Base-by-base conservation (phyloP, 2,888 invertebrate genomes). In the Epicampocera succincta region DNA sequence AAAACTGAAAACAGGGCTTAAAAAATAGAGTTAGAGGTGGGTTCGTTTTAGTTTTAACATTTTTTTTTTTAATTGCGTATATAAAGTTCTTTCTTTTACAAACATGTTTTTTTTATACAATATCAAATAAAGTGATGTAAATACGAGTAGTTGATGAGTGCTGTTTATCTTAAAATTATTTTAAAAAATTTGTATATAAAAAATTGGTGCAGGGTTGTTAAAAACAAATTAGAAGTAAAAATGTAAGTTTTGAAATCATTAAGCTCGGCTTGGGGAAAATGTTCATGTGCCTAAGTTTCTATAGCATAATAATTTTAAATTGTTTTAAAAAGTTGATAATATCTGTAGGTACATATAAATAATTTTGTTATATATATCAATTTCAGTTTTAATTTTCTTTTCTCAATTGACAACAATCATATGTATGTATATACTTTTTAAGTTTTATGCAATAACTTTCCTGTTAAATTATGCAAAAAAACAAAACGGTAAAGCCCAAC, bases 371-470 rank as follows among this genome's bases (percentile, higher is more conserved):
- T 19, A 19, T 15, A 42, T 73, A 68, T 11, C 9, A 33, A 33
- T 1, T 78, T 76, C 74, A n/a, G 1, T 25, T 65, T 75, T 19
- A 15, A 40, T 58, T 50, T 68, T 60, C 8, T 48, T 74, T 65
- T 60, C 65, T 65, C 71, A 83, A 85, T 85, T 85, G 85, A 85
- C 85, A 84, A 83, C 77, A 79, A 84, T 83, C 79, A 81, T 60
- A n/a, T 76, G 83, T 81, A 82, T 72, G 80, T 77, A 78, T 17
- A 50, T 56, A 33, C 1, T 19, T 71, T 29, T 52, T n/a, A n/a
- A 63, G 46, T 40, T 33, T 1, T 71, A n/a, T 46, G 78, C 25
- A 44, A 71, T 60, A 17, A 4, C n/a, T 46, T 33, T 48, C 0
- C n/a, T 61, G 25, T 44, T 48, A 25, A 4, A 38, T 65, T 33